Evolutionary conservation across 2,888 invertebrate genomes (phyloP), one percentile per base, ranked within the genome.

Genomic region (Dromius quadrimaculatus): DNA sequence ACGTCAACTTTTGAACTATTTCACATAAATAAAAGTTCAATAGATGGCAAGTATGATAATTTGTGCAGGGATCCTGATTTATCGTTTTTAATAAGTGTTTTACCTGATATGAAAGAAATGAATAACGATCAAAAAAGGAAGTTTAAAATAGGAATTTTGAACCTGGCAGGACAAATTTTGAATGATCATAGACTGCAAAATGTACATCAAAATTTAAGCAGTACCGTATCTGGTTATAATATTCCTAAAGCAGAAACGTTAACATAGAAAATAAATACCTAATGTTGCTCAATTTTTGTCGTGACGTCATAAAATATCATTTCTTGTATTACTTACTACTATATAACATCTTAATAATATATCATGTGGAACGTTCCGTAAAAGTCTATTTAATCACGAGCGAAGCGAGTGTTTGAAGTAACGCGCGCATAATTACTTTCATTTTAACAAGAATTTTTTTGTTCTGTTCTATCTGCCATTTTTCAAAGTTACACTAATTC

Each of bases 81-180:
- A 78, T 83, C 84, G 70, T 86, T 86, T 77, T 86, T 86, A 57
- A 83, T 82, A 74, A 86, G 86, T 77, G 82, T 86, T 59, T 74
- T 86, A 36, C 85, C 86, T 6, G 86, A 86, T 74, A 84, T 86
- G 57, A 82, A 81, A 23, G 77, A 80, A 15, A 81, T 86, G 74
- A 83, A 83, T n/a, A 80, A 82, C 2, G 81, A 83, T 65, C 86
- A 86, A 72, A 86, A 85, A 68, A 80, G 86, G 8, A 84, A 83
- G 76, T 81, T 86, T 0, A 86, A 85, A 80, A 85, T 86, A 73
- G 84, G 84, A 4, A 81, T 86, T 65, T 77, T 86, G 32, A 61
- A 19, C 15, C 9, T 61, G 19, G 71, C 71, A 11, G 71, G 57
- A n/a, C 50, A 72, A 11, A 72, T 72, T 28, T 71, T 72, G 32